These are phyloP conservation scores for Maniola hyperantus DNA, from an alignment of 2,888 invertebrate species.

Conservation along the genomic window DNA sequence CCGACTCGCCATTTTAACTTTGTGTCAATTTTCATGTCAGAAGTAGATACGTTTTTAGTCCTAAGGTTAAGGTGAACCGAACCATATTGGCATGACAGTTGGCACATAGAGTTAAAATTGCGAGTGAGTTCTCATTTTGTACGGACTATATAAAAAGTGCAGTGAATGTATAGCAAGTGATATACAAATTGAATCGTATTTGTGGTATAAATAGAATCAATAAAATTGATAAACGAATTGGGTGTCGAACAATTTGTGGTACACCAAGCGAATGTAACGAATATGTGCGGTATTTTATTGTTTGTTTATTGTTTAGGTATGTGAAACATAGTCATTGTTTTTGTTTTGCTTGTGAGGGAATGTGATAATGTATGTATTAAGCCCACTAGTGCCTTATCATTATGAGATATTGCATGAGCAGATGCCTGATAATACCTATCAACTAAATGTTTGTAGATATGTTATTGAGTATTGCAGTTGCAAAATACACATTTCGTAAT, in stretches of 20 bases:
- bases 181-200: background rate
- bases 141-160: background rate
- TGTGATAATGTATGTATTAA: background rate
- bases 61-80: too few species aligned
- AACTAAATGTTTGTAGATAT: too few species aligned
- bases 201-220: slow-evolving; percentile 2
- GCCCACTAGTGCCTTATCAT: background rate
- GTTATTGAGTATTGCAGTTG: too few species aligned
- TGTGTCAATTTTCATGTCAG: too few species aligned
- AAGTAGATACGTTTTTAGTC: too few species aligned
- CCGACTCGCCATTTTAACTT: too few species aligned
- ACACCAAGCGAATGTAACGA: background rate
- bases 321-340: background rate
- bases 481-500: too few species aligned
- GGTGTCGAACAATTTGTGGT: slow-evolving; percentile 7
- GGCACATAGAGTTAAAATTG: too few species aligned
- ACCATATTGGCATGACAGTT: too few species aligned
- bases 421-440: too few species aligned
- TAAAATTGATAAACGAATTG: slow-evolving; percentile 7
- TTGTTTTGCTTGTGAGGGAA: slow-evolving; percentile 1
- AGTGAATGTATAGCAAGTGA: background rate
- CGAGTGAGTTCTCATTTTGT: too few species aligned
- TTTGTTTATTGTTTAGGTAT: background rate
- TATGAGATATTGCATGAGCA: too few species aligned
- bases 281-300: background rate